Evolutionary conservation across 2,113 vertebrate species (phyloP).

Genomic region (Pristiophorus japonicus): DNA sequence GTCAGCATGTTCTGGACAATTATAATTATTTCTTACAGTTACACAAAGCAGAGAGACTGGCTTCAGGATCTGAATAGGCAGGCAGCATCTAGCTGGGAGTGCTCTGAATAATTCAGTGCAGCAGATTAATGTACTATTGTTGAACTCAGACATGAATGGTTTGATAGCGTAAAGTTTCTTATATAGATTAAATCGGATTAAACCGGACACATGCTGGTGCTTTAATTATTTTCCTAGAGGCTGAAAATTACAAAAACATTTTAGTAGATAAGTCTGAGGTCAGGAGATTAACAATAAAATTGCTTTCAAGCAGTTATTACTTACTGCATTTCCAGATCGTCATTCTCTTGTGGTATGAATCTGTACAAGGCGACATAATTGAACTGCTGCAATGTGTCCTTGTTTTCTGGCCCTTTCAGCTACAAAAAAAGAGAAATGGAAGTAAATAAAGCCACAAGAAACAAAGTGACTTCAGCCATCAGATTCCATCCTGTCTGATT

Average conservation of each 20-base stretch:
- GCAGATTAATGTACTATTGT: neutral
- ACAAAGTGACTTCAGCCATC: neutral
- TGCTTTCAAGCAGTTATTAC: conserved; percentile 22
- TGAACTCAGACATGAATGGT: no score
- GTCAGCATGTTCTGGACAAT: neutral
- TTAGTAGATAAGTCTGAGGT: neutral
- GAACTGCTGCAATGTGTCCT: conserved; percentile 72
- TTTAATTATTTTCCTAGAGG: neutral
- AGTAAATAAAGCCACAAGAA: neutral
- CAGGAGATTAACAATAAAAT: neutral
- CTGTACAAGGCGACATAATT: conserved; percentile 93
- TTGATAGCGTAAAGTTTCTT: neutral
- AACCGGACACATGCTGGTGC: neutral
- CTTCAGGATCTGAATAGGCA: neutral
- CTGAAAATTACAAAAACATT: neutral
- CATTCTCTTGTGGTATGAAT: conserved; percentile 81
- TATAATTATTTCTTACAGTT: neutral
- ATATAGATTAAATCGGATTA: neutral
- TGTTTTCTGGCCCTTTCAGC: conserved; percentile 50
- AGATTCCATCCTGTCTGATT: neutral
- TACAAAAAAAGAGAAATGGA: neutral
- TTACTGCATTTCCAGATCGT: conserved; percentile 93
- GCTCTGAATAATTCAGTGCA: neutral
- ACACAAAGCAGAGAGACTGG: neutral
- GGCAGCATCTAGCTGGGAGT: neutral